Conservation (phyloP, 35 echinoderm and acorn worm genomes). For the Lytechinus pictus region DNA sequence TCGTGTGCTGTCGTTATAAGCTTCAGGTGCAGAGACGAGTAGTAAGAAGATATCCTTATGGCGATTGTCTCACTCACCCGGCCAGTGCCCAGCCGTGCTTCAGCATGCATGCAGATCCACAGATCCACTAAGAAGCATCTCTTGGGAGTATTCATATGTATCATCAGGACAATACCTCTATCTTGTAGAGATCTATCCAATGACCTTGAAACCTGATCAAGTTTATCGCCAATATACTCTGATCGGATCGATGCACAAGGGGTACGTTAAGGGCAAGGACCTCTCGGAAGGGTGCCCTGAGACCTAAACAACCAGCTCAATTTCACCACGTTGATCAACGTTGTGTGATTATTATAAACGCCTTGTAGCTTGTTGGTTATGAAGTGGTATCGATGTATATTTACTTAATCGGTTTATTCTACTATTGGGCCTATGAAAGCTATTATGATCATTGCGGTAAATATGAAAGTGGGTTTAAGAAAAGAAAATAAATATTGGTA, state of each 20-base stretch:
- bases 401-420: no score
- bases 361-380: no score
- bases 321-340: no score
- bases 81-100: neutral
- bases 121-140: neutral
- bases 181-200: neutral
- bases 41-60: neutral
- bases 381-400: no score
- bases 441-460: no score
- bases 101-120: conserved; percentile 15
- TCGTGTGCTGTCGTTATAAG: neutral
- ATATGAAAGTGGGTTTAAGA: no score
- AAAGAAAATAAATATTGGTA: no score
- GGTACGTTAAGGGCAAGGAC: neutral
- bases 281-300: neutral
- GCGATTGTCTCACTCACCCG: neutral
- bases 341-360: no score
- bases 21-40: neutral
- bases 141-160: neutral
- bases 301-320: no score
- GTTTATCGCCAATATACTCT: neutral
- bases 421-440: no score
- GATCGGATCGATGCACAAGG: neutral
- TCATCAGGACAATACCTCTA: neutral
- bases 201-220: neutral